Base-by-base conservation (phyloP, 1,140 invertebrate species). In the Hylaeus anthracinus region DNA sequence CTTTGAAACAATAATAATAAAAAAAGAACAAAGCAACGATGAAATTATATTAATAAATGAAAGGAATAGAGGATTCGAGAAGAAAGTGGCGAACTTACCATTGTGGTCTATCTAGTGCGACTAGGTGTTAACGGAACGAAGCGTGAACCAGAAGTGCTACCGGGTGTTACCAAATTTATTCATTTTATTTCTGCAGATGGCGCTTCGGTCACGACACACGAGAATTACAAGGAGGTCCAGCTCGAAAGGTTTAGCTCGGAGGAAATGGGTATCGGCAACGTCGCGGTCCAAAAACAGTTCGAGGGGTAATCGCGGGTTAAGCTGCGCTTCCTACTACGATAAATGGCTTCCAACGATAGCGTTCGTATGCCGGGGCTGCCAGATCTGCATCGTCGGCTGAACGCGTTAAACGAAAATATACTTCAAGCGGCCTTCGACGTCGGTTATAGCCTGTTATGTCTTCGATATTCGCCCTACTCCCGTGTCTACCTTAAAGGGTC, bases 161-260 rank as follows among this genome's bases (percentile, higher is more conserved):
- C 94, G 93, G 92, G 94, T 93, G 93, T 93, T 93, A 94, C 94
- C 93, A 94, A 92, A 94, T 93, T 92, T 93, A 94, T 94, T 94
- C 94, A 95, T 96, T 96, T 96, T 96, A 96, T 96, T 95, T 93
- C 92, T 92, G 94, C 94, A 96, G 95, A 95, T 95, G 95, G 95
- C 95, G 95, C 95, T 92, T 91, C 83, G 88, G 88, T 93, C 92
- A 87, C 69, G 89, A 88, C 84, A 92, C 86, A 85, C 88, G 88
- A 90, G 89, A 92, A 88, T 90, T 80, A 78, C 71, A 82, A 63
- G 71, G 58, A 72, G 79, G 65, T 74, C 66, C 71, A 86, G 64
- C 72, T 41, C 69, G 77, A 67, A 76, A 85, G 78, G 77, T 71
- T 79, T 79, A 79, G 83, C 75, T 80, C 65, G 78, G 75, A 66